phyloP scores from a whole-genome alignment of 1,140 invertebrate species.

The Eurosta solidaginis region DNA sequence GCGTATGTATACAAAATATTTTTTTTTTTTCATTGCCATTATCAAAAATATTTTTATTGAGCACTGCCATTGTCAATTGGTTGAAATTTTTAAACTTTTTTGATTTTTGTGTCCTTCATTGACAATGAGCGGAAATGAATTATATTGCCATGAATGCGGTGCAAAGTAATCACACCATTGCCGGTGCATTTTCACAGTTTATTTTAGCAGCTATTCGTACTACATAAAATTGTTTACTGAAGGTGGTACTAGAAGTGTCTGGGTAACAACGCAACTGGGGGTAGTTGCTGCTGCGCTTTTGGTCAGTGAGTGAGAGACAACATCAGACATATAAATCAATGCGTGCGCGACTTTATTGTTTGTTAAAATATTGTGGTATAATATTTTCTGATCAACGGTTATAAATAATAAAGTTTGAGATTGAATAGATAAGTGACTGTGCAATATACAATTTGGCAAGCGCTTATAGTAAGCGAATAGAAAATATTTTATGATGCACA shows the following conservation, averaged over 20 bases:
- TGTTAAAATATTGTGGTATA: conserved; percentile 30
- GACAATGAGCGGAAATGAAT: conserved; percentile 39
- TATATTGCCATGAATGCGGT: conserved; percentile 31
- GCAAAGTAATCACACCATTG: not conserved
- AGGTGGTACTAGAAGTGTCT: no score
- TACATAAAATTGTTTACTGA: no score
- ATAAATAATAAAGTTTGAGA: conserved; percentile 29
- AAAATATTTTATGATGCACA: conserved; percentile 28
- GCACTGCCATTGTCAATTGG: not conserved
- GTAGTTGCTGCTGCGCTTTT: not conserved
- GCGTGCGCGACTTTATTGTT: conserved; percentile 26
- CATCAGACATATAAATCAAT: conserved; percentile 28
- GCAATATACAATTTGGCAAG: conserved; percentile 24
- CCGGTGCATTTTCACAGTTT: not conserved
- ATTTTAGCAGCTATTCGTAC: no score
- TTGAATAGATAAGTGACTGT: conserved; percentile 18
- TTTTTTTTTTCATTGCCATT: not conserved
- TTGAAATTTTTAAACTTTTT: conserved; percentile 20
- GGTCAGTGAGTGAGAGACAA: no score
- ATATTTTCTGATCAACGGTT: conserved; percentile 28
- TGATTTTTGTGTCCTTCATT: conserved; percentile 21
- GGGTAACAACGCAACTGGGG: not conserved
- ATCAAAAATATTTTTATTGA: conserved; percentile 5
- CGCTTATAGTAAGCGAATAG: conserved; percentile 1
- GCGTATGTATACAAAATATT: no score